Conservation (phyloP, 53 echinoderm and acorn worm species). For the Apostichopus leukothele region DNA sequence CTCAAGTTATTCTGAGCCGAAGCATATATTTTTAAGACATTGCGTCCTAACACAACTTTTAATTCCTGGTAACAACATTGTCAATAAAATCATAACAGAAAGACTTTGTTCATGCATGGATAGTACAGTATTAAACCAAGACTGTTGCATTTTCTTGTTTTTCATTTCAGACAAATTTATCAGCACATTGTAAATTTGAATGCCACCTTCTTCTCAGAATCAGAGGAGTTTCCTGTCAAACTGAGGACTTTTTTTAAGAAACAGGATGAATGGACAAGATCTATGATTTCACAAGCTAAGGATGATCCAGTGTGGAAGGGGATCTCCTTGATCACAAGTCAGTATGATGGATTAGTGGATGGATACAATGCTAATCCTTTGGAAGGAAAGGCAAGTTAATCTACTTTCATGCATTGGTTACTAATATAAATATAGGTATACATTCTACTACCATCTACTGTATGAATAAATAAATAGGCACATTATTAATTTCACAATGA, state of each 20-base stretch:
- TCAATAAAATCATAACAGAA: too few relatives aligned
- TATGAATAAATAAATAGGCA: too few relatives aligned
- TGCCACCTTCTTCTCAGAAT: constrained; percentile 50
- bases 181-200: constrained; percentile 69
- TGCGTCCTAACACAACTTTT: too few relatives aligned
- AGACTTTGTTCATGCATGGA: too few relatives aligned
- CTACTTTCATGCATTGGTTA: not conserved
- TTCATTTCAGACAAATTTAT: constrained; percentile 64
- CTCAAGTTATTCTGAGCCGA: too few relatives aligned
- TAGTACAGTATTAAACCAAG: too few relatives aligned
- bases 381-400: constrained; percentile 27
- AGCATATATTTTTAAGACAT: too few relatives aligned
- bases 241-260: constrained; percentile 59
- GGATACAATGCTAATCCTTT: constrained; percentile 64
- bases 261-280: constrained; percentile 77
- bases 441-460: too few relatives aligned
- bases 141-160: not conserved
- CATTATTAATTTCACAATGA: too few relatives aligned
- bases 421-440: too few relatives aligned
- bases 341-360: constrained; percentile 73
- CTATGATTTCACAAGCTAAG: constrained; percentile 43
- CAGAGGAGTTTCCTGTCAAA: constrained; percentile 49
- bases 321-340: constrained; percentile 60
- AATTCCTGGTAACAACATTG: too few relatives aligned
- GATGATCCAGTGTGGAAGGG: constrained; percentile 76